Evolutionary conservation across 2,113 vertebrate species (phyloP).

Genomic region (Fulica atra): DNA sequence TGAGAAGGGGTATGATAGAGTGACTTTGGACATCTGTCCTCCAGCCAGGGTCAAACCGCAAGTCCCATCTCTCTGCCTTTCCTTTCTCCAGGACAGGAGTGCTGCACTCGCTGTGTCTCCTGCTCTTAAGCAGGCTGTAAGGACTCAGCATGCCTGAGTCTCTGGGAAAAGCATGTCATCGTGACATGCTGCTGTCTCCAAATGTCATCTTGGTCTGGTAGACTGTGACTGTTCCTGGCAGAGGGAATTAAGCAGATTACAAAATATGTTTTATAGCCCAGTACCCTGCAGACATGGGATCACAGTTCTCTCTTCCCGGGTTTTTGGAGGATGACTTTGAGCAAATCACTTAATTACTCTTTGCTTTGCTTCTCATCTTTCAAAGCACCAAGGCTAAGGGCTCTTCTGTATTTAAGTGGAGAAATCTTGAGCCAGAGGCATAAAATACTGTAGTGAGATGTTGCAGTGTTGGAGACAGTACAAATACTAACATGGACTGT

Average conservation of each 20-base stretch:
- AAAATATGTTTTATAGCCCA: not conserved
- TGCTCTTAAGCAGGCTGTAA: not conserved
- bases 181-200: not conserved
- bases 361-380: not conserved
- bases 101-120: not conserved
- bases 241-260: not conserved
- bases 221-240: not conserved
- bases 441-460: not conserved
- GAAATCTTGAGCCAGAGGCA: not conserved
- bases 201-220: accelerated
- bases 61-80: not conserved
- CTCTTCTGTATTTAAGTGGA: not conserved
- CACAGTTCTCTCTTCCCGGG: not conserved
- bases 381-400: not conserved
- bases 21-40: too few species aligned
- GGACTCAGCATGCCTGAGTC: not conserved
- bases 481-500: not conserved
- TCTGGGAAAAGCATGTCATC: not conserved
- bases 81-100: not conserved
- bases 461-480: not conserved
- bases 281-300: not conserved
- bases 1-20: too few species aligned
- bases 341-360: not conserved
- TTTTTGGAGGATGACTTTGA: not conserved
- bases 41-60: too few species aligned